Conservation (phyloP, 2,797 vertebrate species). For the Coranthus polyacanthus region DNA sequence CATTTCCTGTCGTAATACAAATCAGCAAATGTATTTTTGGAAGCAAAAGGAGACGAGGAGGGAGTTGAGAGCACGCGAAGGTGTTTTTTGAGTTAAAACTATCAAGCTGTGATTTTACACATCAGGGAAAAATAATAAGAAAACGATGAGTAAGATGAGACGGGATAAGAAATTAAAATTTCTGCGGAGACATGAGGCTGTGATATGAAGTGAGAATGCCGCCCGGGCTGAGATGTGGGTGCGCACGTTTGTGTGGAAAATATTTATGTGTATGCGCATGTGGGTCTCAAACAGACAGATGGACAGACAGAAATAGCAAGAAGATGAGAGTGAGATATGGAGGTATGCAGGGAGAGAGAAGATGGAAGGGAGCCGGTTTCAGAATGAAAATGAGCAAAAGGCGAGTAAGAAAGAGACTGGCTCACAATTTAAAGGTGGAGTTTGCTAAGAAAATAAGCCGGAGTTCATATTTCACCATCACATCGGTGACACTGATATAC, state of each 20-base stretch:
- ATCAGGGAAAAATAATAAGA: constrained; percentile 18
- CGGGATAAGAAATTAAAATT: constrained; percentile 47
- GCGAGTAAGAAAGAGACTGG: constrained; percentile 37
- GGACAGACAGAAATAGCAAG: constrained; percentile 66
- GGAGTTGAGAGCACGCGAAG: too few species aligned
- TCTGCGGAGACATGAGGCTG: constrained; percentile 45
- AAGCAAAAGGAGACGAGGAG: not conserved
- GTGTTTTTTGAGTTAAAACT: not conserved
- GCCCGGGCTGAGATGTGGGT: constrained; percentile 45
- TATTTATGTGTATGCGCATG: constrained; percentile 40
- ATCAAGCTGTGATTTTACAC: constrained; percentile 7
- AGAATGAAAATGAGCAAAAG: constrained; percentile 49
- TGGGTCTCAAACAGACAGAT: constrained; percentile 55
- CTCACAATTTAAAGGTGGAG: constrained; percentile 63
- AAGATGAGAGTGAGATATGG: constrained; percentile 58
- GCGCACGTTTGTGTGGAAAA: constrained; percentile 19
- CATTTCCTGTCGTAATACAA: constrained; percentile 51
- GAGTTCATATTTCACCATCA: constrained; percentile 68
- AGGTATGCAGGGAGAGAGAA: constrained; percentile 33
- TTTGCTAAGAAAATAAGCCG: constrained; percentile 62
- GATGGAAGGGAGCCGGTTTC: constrained; percentile 40
- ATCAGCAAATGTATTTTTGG: constrained; percentile 30
- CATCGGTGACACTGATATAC: constrained; percentile 53
- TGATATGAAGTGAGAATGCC: constrained; percentile 55
- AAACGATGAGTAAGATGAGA: constrained; percentile 50